Base-by-base conservation (phyloP, 2,888 invertebrate species). In the Piscicola geometra region DNA sequence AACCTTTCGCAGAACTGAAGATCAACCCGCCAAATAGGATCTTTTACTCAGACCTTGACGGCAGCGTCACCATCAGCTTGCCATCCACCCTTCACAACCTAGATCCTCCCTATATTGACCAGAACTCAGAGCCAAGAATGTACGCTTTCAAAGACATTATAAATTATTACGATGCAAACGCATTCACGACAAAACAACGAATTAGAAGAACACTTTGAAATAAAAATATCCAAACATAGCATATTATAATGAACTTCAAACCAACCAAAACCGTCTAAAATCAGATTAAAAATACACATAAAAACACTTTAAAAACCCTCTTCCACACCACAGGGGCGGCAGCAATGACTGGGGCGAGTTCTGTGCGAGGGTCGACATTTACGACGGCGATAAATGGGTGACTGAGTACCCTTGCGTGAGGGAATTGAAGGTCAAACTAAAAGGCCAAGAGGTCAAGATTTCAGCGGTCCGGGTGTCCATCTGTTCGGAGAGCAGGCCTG, bases 301-400 rank as follows among this genome's bases (percentile, higher is more conserved):
- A n/a, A n/a, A n/a, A n/a, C n/a, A n/a, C n/a, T n/a, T n/a, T n/a
- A n/a, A n/a, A n/a, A n/a, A n/a, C n/a, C n/a, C n/a, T n/a, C n/a
- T n/a, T n/a, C 41, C 25, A 25, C 67, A 32, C 28, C 33, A 67
- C 33, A 35, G 35, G 3, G 35, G 28, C n/a, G 25, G 21, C 25
- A 41, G 28, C 52, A 52, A 71, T 2, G 52, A 41, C 2, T 71
- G 71, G 71, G 50, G 47, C 3, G 56, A 71, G 25, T 30, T 47
- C 5, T 71, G 71, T 30, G 71, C 52, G 1, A 71, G 52, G 28
- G 52, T 71, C 21, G 71, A 71, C n/a, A 32, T 71, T 15, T 71
- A 30, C 47, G 28, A 71, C 41, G 71, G 71, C 1, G 1, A 32
- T 30, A n/a, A 25, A 2, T 71, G 71, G 71, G 2, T n/a, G 30